Percentiles rank a stretch among this genome's conserved stretches.
Conservation (phyloP, 2,113 vertebrate species). For the Dipodomys merriami region DNA sequence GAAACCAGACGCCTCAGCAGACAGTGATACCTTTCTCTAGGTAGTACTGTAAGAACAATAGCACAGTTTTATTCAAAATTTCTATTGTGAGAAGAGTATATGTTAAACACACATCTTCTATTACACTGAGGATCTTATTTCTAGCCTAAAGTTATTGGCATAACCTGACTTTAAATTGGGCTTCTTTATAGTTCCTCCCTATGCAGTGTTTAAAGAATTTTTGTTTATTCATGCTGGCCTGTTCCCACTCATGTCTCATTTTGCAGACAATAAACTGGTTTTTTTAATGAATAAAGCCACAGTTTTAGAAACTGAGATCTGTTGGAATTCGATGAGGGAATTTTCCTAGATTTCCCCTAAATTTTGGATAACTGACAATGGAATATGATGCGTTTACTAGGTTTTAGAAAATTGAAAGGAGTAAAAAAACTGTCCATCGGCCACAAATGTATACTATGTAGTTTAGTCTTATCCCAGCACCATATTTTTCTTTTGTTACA, state of each 20-base stretch:
- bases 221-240: constrained; percentile 36
- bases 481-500: constrained; percentile 47
- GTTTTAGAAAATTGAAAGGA: constrained; percentile 57
- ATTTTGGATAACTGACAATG: constrained; percentile 48
- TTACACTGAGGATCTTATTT: constrained; percentile 23
- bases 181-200: neutral
- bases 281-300: constrained; percentile 61
- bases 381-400: constrained; percentile 56
- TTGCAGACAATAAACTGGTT: constrained; percentile 10
- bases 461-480: constrained; percentile 26
- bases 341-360: constrained; percentile 57
- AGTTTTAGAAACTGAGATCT: constrained; percentile 53
- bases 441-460: constrained; percentile 24
- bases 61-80: constrained; percentile 1
- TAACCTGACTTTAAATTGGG: neutral
- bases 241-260: neutral
- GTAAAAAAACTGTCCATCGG: constrained; percentile 1
- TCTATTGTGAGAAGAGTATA: neutral
- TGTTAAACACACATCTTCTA: neutral
- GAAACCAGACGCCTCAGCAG: neutral
- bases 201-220: constrained; percentile 4
- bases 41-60: constrained; percentile 19
- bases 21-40: constrained; percentile 46
- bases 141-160: neutral
- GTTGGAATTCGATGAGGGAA: constrained; percentile 51